phyloP scores from a whole-genome alignment of 2,888 invertebrate genomes.

The Platynereis dumerilii region DNA sequence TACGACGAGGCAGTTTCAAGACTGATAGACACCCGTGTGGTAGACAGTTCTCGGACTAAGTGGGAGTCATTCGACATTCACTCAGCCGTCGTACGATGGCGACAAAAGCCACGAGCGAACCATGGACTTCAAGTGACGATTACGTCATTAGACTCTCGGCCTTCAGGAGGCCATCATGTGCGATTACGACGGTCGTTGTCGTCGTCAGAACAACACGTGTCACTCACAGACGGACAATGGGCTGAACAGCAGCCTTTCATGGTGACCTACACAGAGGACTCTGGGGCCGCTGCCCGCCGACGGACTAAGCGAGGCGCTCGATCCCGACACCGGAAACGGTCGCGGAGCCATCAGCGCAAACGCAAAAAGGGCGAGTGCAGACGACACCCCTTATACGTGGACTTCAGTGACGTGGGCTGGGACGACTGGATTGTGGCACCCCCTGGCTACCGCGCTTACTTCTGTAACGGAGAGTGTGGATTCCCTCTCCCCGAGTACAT shows the following conservation, averaged over 20 bases:
- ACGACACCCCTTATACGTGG: slow-evolving; percentile 88
- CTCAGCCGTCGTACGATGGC: slow-evolving; percentile 79
- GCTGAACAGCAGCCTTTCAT: slow-evolving; percentile 14
- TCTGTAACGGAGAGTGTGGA: slow-evolving; percentile 93
- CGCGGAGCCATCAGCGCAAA: slow-evolving; percentile 68
- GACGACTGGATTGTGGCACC: slow-evolving; percentile 99
- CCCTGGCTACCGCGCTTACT: slow-evolving; percentile 93
- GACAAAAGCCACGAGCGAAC: slow-evolving; percentile 79
- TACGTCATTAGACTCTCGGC: slow-evolving; percentile 36
- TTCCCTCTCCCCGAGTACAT: slow-evolving; percentile 92
- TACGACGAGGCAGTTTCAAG: slow-evolving; percentile 70
- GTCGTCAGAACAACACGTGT: too few relatives aligned
- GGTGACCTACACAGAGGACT: slow-evolving; percentile 21
- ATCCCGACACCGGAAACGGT: slow-evolving; percentile 66
- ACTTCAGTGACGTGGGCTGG: slow-evolving; percentile 97
- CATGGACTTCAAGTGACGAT: slow-evolving; percentile 72
- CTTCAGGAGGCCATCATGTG: slow-evolving; percentile 47
- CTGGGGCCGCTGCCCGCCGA: slow-evolving; percentile 23
- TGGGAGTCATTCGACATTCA: slow-evolving; percentile 90
- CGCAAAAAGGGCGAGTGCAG: slow-evolving; percentile 71
- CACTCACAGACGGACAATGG: slow-evolving; percentile 34
- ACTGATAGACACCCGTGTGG: slow-evolving; percentile 79
- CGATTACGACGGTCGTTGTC: slow-evolving; percentile 53
- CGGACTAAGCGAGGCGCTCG: slow-evolving; percentile 63
- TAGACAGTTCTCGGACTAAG: slow-evolving; percentile 64